Conservation (phyloP, 2,888 invertebrate genomes). For the Lochmaea capreae region DNA sequence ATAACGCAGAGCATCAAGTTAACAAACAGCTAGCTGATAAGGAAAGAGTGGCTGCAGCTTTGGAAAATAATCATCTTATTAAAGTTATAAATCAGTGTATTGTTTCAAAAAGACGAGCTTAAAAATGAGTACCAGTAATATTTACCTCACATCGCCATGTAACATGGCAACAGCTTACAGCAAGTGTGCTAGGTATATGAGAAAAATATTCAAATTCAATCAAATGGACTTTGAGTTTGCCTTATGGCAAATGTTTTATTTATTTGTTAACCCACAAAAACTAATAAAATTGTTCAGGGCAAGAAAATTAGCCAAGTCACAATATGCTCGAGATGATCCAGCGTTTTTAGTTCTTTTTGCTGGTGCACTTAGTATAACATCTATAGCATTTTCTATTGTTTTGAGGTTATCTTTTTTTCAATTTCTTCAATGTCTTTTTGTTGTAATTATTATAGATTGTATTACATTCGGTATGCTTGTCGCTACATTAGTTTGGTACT, state of each 20-base stretch:
- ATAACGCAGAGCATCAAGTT: constrained; percentile 90
- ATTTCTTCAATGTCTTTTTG: constrained; percentile 86
- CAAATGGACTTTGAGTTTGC: constrained; percentile 99
- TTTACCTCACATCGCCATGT: constrained; percentile 56
- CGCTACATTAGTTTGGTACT: constrained; percentile 52
- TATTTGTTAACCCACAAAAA: constrained; percentile 96
- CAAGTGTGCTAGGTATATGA: constrained; percentile 88
- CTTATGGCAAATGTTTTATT: constrained; percentile 98
- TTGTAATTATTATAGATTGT: constrained; percentile 95
- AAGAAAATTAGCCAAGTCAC: constrained; percentile 98
- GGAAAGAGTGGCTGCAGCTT: constrained; percentile 95
- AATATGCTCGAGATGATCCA: constrained; percentile 99
- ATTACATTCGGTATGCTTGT: constrained; percentile 66
- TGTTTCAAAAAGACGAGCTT: constrained; percentile 48
- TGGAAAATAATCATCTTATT: constrained; percentile 92
- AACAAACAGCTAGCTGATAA: constrained; percentile 99
- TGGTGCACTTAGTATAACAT: constrained; percentile 86
- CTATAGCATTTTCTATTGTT: constrained; percentile 88
- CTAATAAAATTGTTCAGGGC: constrained; percentile 97
- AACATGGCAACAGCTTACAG: constrained; percentile 86
- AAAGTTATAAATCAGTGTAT: constrained; percentile 96
- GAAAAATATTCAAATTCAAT: constrained; percentile 87
- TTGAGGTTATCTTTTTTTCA: constrained; percentile 76
- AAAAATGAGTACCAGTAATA: constrained; percentile 36
- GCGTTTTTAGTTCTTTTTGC: constrained; percentile 94